phyloP scores from a whole-genome alignment of 2,113 vertebrate genomes.

The Corapipo altera region DNA sequence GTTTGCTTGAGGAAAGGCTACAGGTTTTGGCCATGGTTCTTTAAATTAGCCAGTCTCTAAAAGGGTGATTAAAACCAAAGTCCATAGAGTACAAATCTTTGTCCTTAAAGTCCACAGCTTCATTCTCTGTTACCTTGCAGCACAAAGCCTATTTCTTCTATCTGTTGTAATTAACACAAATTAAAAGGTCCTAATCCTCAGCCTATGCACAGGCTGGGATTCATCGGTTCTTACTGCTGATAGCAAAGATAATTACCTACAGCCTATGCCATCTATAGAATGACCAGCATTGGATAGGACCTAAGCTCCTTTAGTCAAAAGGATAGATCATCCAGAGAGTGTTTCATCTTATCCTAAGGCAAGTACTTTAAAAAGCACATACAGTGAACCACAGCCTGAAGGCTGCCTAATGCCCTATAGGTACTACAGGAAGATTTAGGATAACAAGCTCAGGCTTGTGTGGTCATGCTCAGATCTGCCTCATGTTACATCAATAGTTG shows the following conservation, averaged over 20 bases:
- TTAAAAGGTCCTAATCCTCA: neutral
- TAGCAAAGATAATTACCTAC: neutral
- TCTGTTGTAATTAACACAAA: neutral
- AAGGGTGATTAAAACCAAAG: neutral
- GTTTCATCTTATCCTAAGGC: neutral
- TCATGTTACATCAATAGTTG: neutral
- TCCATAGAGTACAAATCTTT: neutral
- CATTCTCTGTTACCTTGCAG: neutral
- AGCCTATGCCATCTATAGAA: neutral
- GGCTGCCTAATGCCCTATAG: neutral
- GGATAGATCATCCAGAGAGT: neutral
- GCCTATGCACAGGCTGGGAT: neutral
- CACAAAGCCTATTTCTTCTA: neutral
- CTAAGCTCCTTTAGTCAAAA: neutral
- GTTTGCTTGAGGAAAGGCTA: neutral
- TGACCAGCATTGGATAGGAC: neutral
- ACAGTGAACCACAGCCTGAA: neutral
- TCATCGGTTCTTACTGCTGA: neutral
- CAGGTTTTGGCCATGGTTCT: neutral
- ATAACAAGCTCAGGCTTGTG: neutral
- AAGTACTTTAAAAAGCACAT: neutral
- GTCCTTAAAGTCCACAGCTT: neutral
- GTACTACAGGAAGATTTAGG: neutral
- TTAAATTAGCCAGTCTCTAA: neutral
- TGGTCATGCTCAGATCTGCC: neutral